A percentile compares a stretch with the other conserved stretches of the same genome.
phyloP scores from a whole-genome alignment of 2,113 vertebrate genomes.

The Castor canadensis region DNA sequence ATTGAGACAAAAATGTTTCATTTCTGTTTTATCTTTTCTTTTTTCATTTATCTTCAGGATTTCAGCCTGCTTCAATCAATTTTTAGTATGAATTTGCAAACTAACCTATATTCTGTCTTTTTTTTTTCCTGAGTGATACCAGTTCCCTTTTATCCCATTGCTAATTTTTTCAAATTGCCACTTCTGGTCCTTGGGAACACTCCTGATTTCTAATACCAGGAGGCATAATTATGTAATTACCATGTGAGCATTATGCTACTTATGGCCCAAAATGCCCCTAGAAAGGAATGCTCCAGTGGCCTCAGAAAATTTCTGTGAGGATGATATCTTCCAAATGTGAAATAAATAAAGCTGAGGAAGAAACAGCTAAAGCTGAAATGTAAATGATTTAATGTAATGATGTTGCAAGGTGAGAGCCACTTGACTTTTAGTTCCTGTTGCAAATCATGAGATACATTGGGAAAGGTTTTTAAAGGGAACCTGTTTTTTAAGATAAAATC shows the following conservation, averaged over 20 bases:
- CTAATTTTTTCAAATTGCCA: constrained; percentile 54
- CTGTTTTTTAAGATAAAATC: constrained; percentile 64
- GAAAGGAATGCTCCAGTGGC: constrained; percentile 44
- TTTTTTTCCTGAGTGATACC: background rate
- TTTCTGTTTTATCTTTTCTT: background rate
- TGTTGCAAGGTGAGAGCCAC: constrained; percentile 41
- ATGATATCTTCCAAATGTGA: constrained; percentile 64
- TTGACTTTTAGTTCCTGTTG: constrained; percentile 62
- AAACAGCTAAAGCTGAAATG: constrained; percentile 59
- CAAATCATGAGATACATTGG: constrained; percentile 56
- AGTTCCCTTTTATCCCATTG: constrained; percentile 51
- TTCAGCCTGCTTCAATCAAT: background rate
- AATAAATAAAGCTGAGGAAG: constrained; percentile 62
- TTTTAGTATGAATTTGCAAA: constrained; percentile 44
- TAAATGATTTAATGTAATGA: constrained; percentile 58
- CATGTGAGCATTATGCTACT: constrained; percentile 55
- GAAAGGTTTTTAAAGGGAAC: constrained; percentile 60
- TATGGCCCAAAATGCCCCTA: constrained; percentile 45
- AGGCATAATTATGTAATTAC: constrained; percentile 66
- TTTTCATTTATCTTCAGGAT: constrained; percentile 24
- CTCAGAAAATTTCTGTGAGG: constrained; percentile 50
- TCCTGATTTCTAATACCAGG: constrained; percentile 59
- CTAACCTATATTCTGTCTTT: background rate
- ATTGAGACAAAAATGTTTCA: background rate
- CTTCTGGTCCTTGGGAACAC: background rate